Base-by-base conservation (phyloP, 1,140 invertebrate species). In the Prorops nasuta region DNA sequence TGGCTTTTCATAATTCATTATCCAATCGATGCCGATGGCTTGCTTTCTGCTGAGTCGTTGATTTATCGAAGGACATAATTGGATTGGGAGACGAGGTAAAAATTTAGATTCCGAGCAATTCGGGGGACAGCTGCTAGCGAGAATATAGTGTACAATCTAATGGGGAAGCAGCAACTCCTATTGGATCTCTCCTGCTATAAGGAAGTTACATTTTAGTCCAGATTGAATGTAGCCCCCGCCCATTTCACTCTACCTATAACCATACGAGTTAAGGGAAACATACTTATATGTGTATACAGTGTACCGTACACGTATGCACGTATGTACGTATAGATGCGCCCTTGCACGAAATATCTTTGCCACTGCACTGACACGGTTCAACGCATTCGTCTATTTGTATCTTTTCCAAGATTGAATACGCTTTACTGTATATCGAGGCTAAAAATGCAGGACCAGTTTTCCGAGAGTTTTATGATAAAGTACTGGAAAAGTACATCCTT, bases 401-500 rank as follows among this genome's bases (percentile, higher is more conserved):
- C 57, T 57, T 56, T 50, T 38, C 54, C 52, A 66, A 67, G 49
- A 67, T 67, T 66, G 56, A 51, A 66, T 57, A 51, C 54, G 52
- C 60, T 44, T 46, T 59, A 37, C 48, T 52, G 56, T n/a, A n/a
- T n/a, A 58, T 51, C 50, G 19, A 31, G 48, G 54, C 55, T 51
- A 59, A 53, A 60, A 67, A 45, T 54, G 57, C 58, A 59, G 56
- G 50, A 31, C 22, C 7, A 9, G 9, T n/a, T n/a, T 21, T 41
- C 18, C 21, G 37, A 38, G 35, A 54, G 21, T 32, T 38, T 55
- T 43, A 31, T 48, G 42, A 60, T 48, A 60, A 63, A 60, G 56
- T 64, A 54, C 54, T 14, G 52, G 44, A 50, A 40, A 19, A n/a
- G n/a, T 16, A 21, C 22, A 43, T 41, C 38, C 39, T 22, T 50